These are phyloP conservation scores for Babyrousa celebensis DNA, from an alignment of 2,797 vertebrate genomes.

Conservation along the genomic window DNA sequence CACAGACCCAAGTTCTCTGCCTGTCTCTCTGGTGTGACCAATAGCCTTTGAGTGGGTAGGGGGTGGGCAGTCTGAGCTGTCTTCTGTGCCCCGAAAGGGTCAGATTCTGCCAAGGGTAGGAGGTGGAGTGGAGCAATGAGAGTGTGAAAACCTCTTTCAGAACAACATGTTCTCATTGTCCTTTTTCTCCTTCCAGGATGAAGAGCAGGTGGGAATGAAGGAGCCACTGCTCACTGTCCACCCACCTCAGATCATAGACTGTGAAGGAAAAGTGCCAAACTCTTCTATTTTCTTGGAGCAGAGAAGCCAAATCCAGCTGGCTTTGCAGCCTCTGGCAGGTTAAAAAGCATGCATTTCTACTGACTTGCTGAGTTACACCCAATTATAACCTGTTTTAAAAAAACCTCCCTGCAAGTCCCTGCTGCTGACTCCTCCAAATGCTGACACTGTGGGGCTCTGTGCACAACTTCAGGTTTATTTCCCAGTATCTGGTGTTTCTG, in stretches of 20 bases:
- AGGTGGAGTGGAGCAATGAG: neutral
- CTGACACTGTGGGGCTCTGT: neutral
- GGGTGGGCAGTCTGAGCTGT: neutral
- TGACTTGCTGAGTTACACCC: constrained; percentile 52
- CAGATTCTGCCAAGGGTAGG: neutral
- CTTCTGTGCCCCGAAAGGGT: neutral
- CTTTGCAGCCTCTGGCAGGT: constrained; percentile 23
- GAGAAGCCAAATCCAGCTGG: constrained; percentile 32
- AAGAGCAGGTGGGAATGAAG: neutral
- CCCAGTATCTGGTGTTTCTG: neutral
- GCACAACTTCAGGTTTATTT: neutral
- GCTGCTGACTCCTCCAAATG: constrained; percentile 15
- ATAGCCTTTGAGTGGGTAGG: neutral
- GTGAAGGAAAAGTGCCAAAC: constrained; percentile 1
- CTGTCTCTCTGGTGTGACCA: constrained; percentile 17
- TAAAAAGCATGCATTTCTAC: constrained; percentile 34
- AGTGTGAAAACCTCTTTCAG: constrained; percentile 21
- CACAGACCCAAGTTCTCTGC: neutral
- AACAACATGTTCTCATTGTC: neutral
- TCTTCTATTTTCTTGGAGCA: constrained; percentile 32
- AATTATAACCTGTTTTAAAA: constrained; percentile 9
- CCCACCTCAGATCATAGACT: neutral
- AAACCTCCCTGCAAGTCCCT: neutral
- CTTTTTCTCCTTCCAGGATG: neutral
- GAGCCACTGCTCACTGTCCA: neutral